Percentiles rank a stretch among this genome's conserved stretches.
phyloP scores from a whole-genome alignment of 2,113 vertebrate species.

The Apistogramma diplotaenia region DNA sequence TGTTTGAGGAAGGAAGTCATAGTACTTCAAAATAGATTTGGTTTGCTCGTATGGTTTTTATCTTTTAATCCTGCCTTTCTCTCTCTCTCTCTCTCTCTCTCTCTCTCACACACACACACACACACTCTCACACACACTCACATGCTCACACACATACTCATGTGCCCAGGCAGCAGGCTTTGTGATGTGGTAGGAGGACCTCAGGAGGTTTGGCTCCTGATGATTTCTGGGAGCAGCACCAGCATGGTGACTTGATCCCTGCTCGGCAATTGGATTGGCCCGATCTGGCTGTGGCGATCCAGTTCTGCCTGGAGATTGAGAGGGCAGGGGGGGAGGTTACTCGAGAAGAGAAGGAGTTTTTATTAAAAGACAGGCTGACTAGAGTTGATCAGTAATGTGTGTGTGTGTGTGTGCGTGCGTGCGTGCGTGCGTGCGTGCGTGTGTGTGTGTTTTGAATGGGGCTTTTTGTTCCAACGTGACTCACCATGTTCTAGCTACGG shows the following conservation, averaged over 20 bases:
- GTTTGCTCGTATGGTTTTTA: slow-evolving; percentile 48
- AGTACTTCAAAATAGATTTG: slow-evolving; percentile 48
- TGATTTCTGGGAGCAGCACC: slow-evolving; percentile 44
- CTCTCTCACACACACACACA: not conserved
- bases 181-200: slow-evolving; percentile 60
- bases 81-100: not conserved
- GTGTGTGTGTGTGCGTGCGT: slow-evolving; percentile 23
- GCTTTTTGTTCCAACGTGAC: slow-evolving; percentile 78
- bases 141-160: not conserved
- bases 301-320: slow-evolving; percentile 54
- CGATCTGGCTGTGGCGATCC: slow-evolving; percentile 38
- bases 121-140: slow-evolving; percentile 1
- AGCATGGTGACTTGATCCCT: slow-evolving; percentile 37
- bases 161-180: slow-evolving; percentile 1
- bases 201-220: slow-evolving; percentile 47
- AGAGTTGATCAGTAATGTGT: slow-evolving; percentile 54
- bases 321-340: not conserved
- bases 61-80: slow-evolving; percentile 36
- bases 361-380: slow-evolving; percentile 45
- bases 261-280: slow-evolving; percentile 44
- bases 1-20: slow-evolving; percentile 56
- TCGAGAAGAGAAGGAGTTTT: slow-evolving; percentile 45
- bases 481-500: slow-evolving; percentile 66
- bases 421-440: not conserved
- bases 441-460: slow-evolving; percentile 68